These are phyloP conservation scores for Labeo catla DNA, from an alignment of 2,113 vertebrate species.

Conservation along the genomic window DNA sequence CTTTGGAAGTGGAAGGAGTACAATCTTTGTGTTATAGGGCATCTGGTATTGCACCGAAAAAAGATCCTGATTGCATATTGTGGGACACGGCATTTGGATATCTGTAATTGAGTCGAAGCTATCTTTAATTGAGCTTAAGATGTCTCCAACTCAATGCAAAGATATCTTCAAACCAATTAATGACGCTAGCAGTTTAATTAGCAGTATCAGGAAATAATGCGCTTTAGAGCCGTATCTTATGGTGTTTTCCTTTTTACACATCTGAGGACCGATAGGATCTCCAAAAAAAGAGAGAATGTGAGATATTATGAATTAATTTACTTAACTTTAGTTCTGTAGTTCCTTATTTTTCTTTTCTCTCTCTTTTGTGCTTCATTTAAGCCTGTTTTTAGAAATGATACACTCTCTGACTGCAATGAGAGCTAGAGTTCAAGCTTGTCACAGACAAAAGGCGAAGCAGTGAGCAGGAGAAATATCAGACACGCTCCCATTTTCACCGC, in stretches of 20 bases:
- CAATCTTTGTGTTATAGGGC: slow-evolving; percentile 68
- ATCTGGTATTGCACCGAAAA: slow-evolving; percentile 66
- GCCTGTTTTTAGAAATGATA: slow-evolving; percentile 69
- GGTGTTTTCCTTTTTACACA: slow-evolving; percentile 78
- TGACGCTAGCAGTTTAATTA: slow-evolving; percentile 83
- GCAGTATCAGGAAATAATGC: slow-evolving; percentile 80
- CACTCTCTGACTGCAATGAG: slow-evolving; percentile 66
- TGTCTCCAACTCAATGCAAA: slow-evolving; percentile 78
- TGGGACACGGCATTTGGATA: slow-evolving; percentile 77
- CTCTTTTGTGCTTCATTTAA: slow-evolving; percentile 66
- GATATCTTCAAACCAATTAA: slow-evolving; percentile 84
- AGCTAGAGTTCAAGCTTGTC: slow-evolving; percentile 67
- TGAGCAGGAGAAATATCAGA: slow-evolving; percentile 70
- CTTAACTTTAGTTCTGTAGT: slow-evolving; percentile 69
- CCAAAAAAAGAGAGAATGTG: slow-evolving; percentile 57
- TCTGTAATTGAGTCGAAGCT: slow-evolving; percentile 82
- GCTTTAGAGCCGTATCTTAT: slow-evolving; percentile 77
- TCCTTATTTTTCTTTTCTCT: slow-evolving; percentile 53
- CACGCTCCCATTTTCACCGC: slow-evolving; percentile 68
- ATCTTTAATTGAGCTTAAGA: slow-evolving; percentile 84
- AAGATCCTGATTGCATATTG: slow-evolving; percentile 71
- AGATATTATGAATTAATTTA: slow-evolving; percentile 79
- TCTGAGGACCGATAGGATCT: slow-evolving; percentile 79
- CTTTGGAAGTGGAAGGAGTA: slow-evolving; percentile 69
- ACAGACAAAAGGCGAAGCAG: slow-evolving; percentile 62